Base-by-base conservation (phyloP, 2,888 invertebrate genomes). In the Morinoia aosen region DNA sequence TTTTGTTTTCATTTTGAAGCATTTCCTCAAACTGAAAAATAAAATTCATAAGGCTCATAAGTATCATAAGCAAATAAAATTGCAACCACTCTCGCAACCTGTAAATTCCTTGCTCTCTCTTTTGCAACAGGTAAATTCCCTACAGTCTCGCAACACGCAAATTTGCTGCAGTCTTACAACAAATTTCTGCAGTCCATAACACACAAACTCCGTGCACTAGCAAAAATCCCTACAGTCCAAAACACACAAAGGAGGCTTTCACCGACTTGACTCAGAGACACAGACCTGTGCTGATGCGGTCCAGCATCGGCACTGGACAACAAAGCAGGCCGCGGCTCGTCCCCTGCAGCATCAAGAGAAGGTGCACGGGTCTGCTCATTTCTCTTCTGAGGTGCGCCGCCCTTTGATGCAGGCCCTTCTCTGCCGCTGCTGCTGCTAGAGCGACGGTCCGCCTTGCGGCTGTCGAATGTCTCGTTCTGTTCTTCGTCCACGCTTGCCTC, bases 401-500 rank as follows among this genome's bases (percentile, higher is more conserved):
- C 95, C 11, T 95, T 19, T 88, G 95, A 40, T 91, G 95, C 90
- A 94, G 58, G n/a, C 39, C 16, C 91, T 25, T 95, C 94, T 88
- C 57, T 94, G n/a, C 61, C 91, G 19, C 58, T 95, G 57, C 91
- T 94, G 40, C n/a, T 64, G 25, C 88, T 93, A 19, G 58, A 57
- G 57, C 93, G 93, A 57, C 57, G 93, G n/a, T 93, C 93, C 8
- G 33, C 57, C 93, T 57, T 93, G 14, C 93, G 93, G 93, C 93
- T 93, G 58, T 48, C 25, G 33, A 33, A 57, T 5, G 25, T n/a
- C 8, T 93, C 93, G 25, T 19, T 57, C 57, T 93, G 88, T 14
- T 97, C 96, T 97, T 97, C 96, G 97, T 97, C 96, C 40, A 97
- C 95, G 97, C 97, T 97, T 95, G 97, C 97, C 97, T 99, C 99